Evolutionary conservation across 2,888 invertebrate genomes (phyloP), one percentile per base, ranked within the genome.

Genomic region (Bedellia somnulentella): DNA sequence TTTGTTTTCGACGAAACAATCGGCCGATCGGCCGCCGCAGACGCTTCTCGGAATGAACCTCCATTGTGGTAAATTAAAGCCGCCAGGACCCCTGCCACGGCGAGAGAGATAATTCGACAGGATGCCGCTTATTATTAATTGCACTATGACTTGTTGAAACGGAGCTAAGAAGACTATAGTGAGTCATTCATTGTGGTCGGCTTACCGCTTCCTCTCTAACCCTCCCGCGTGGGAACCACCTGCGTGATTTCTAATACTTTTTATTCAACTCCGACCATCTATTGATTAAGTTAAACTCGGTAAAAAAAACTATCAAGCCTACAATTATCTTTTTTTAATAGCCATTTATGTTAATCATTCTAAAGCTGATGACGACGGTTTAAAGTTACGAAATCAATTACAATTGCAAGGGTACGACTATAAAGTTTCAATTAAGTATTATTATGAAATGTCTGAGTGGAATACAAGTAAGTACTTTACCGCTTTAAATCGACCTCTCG

Each of bases 81-180:
- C 70, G 75, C 59, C 62, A 58, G 73, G 70, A 70, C 71, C 73
- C 71, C 73, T 70, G 70, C 71, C 68, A 60, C 67, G 73, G 55
- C 54, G 28, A 24, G 67, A 62, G 67, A 73, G 71, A 71, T 73
- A 75, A 73, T 75, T 75, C 73, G 71, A 73, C 73, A 73, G 73
- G 75, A 75, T 70, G 71, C 75, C 73, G 68, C 70, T 70, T 70
- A 75, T 73, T 75, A 75, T 75, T 75, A 75, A 75, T 75, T 75
- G 73, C 71, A 73, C 73, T 75, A 75, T 75, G 75, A 75, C 75
- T 75, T 73, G 75, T 73, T 68, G 73, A 75, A 73, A 75, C 66
- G 63, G 58, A 66, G 62, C 60, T 68, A 58, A 33, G 18, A 18
- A 40, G 54, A 63, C 62, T 66, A 68, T 64, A 70, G 71, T 73